Conservation (phyloP, 2,888 invertebrate genomes). For the Luperina nickerlii region DNA sequence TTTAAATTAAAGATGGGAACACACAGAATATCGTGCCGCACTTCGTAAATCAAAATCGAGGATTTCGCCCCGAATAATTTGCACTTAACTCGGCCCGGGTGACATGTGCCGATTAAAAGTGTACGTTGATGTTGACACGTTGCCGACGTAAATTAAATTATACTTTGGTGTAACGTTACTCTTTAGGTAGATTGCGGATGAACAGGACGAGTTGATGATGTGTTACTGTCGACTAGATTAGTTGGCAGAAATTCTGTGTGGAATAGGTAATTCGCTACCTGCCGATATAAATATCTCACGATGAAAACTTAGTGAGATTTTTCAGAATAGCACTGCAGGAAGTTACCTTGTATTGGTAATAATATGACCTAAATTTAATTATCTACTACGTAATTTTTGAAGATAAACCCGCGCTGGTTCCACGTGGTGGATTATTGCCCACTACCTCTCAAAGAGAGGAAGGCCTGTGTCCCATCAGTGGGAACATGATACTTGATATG, state of each 20-base stretch:
- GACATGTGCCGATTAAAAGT: slow-evolving; percentile 63
- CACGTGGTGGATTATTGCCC: no score
- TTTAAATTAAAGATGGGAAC: background rate
- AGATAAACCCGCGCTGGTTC: background rate
- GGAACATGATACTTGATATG: no score
- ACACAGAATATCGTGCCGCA: slow-evolving; percentile 30
- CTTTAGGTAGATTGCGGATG: slow-evolving; percentile 8
- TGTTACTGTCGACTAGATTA: slow-evolving; percentile 10
- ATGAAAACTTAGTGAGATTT: background rate
- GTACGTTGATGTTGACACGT: slow-evolving; percentile 55
- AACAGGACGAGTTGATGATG: background rate
- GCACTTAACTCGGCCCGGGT: slow-evolving; percentile 57
- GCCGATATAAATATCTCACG: no score
- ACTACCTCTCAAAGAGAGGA: background rate
- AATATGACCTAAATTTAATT: background rate
- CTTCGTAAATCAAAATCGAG: slow-evolving; percentile 47
- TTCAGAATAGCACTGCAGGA: background rate
- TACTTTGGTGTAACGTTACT: slow-evolving; percentile 24
- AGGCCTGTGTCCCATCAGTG: background rate
- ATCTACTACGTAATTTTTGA: background rate
- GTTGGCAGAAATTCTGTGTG: background rate
- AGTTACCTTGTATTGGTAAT: background rate
- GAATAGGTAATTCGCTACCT: background rate
- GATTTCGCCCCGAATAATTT: slow-evolving; percentile 60
- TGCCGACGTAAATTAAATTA: slow-evolving; percentile 50